phyloP scores from a whole-genome alignment of 2,888 invertebrate species.

The Thelaira solivaga region DNA sequence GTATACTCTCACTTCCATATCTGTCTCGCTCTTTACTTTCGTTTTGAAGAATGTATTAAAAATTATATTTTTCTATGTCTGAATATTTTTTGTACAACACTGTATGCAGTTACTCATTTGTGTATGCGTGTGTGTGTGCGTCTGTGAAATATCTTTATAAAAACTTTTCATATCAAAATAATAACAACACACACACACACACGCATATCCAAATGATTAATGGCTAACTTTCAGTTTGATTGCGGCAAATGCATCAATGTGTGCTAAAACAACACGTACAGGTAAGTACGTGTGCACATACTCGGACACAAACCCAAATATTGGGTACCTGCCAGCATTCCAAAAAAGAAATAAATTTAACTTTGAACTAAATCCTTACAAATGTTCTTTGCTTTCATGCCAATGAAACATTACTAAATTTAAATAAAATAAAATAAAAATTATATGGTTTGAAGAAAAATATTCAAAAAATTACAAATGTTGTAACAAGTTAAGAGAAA shows the following conservation, averaged over 20 bases:
- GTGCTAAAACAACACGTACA: slow-evolving; percentile 51
- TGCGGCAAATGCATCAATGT: slow-evolving; percentile 59
- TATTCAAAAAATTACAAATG: no score
- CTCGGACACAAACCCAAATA: neutral
- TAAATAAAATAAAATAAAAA: no score
- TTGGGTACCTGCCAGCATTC: no score
- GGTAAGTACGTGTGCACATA: neutral
- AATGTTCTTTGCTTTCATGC: slow-evolving; percentile 3
- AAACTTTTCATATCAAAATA: slow-evolving; percentile 27
- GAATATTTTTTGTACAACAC: neutral
- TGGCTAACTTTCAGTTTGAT: slow-evolving; percentile 57
- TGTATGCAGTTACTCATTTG: slow-evolving; percentile 10
- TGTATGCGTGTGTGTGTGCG: no score
- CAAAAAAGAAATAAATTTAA: neutral
- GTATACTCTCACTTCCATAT: no score
- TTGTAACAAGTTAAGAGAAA: no score
- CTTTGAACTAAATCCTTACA: neutral
- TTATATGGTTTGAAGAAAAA: no score
- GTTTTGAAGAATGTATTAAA: neutral
- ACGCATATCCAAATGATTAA: slow-evolving; percentile 40
- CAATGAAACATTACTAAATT: no score
- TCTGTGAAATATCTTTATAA: no score
- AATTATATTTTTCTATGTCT: neutral
- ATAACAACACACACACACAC: neutral
- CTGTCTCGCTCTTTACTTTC: no score